Evolutionary conservation across 2,797 vertebrate genomes (phyloP).

Genomic region (Lacerta viridis): DNA sequence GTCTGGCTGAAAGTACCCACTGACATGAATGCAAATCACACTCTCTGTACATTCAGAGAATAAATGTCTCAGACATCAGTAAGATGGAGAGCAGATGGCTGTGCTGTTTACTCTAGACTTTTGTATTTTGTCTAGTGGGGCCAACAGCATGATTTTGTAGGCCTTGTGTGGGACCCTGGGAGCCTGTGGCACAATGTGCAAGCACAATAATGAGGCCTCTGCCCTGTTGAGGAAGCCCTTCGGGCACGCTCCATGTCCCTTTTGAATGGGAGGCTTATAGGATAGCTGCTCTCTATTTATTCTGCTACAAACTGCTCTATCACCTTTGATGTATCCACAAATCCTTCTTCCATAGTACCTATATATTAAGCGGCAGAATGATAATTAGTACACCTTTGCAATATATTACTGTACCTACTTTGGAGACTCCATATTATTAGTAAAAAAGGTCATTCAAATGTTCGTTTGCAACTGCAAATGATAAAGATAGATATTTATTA

Average conservation of each 20-base stretch:
- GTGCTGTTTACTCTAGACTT: too few species aligned
- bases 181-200: background rate
- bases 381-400: conserved; percentile 2
- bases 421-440: conserved; percentile 8
- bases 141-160: background rate
- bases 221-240: background rate
- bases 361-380: conserved; percentile 27
- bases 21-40: background rate
- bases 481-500: background rate
- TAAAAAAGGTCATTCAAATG: conserved; percentile 21
- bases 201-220: background rate
- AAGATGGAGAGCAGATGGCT: background rate
- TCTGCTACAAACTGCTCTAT: background rate
- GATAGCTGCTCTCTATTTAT: conserved; percentile 21
- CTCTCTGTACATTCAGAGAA: background rate
- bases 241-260: background rate
- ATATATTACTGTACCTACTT: conserved; percentile 7
- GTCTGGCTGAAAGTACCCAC: background rate
- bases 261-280: background rate
- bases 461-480: conserved; percentile 7
- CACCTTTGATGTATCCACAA: conserved; percentile 13
- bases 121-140: background rate
- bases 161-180: background rate
- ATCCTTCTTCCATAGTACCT: background rate
- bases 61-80: background rate